Conservation (phyloP, 2,888 invertebrate genomes). For the Bombylius major region DNA sequence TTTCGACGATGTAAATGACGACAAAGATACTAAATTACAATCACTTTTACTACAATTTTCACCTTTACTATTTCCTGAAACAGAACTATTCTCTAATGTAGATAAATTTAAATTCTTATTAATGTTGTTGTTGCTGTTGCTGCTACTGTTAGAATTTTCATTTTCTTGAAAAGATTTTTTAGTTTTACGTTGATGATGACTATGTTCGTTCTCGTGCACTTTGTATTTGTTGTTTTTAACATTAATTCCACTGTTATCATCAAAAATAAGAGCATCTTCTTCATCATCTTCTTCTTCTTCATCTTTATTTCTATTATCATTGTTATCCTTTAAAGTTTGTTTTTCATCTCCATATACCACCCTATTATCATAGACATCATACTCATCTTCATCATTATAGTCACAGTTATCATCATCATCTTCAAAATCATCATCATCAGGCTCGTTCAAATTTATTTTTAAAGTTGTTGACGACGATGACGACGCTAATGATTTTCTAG, state of each 20-base stretch:
- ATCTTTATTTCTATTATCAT: too few relatives aligned
- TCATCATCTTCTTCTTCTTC: too few relatives aligned
- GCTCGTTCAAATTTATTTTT: conserved; percentile 5
- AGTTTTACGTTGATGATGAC: too few relatives aligned
- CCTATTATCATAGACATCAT: too few relatives aligned
- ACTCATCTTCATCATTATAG: neutral
- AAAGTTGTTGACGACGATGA: conserved; percentile 10
- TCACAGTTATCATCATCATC: neutral
- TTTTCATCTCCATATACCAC: too few relatives aligned
- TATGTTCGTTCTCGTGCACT: neutral
- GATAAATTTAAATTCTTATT: neutral
- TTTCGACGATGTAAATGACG: too few relatives aligned
- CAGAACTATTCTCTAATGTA: too few relatives aligned
- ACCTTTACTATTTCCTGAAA: neutral
- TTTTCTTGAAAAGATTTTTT: neutral
- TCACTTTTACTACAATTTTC: too few relatives aligned
- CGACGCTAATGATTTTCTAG: conserved; percentile 15
- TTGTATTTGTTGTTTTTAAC: neutral
- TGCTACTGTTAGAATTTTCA: neutral
- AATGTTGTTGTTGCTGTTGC: too few relatives aligned
- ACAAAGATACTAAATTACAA: too few relatives aligned
- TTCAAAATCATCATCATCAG: conserved; percentile 1
- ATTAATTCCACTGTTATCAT: neutral
- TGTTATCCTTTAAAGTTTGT: too few relatives aligned
- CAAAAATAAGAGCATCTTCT: too few relatives aligned